phyloP scores from a whole-genome alignment of 2,797 vertebrate genomes.

The Lates japonicus region DNA sequence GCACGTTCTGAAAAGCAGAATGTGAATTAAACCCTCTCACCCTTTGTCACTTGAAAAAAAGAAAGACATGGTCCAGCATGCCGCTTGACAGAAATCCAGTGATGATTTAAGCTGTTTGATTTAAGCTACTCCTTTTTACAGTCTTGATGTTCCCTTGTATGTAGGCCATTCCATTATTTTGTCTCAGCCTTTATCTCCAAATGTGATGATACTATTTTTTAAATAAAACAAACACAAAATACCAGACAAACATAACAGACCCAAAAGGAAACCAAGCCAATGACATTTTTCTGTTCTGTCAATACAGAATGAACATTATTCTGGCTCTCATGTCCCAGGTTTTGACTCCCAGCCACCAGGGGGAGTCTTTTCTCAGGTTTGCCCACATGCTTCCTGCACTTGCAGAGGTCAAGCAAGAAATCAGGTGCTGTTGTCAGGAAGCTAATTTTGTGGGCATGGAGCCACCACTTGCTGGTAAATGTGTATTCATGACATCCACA shows the following conservation, averaged over 20 bases:
- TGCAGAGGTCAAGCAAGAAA: neutral
- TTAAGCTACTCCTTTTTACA: neutral
- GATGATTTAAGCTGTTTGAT: constrained; percentile 13
- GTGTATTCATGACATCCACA: neutral
- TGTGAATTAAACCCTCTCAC: neutral
- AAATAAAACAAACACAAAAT: no score
- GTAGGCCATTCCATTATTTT: neutral
- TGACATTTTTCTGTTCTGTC: neutral
- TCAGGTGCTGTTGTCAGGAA: neutral
- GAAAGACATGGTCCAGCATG: constrained; percentile 10
- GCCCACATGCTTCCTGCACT: neutral
- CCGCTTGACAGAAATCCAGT: constrained; percentile 14
- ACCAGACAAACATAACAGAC: neutral
- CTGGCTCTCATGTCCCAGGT: neutral
- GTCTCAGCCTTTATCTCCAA: neutral
- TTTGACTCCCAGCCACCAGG: neutral
- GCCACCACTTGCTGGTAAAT: neutral
- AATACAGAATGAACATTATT: neutral
- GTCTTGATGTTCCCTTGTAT: neutral
- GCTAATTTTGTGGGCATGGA: neutral
- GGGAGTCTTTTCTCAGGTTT: neutral
- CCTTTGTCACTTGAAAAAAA: neutral
- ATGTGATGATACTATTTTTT: neutral
- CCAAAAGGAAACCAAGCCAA: neutral
- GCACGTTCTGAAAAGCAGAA: constrained; percentile 2